Evolutionary conservation across 2,797 vertebrate genomes (phyloP).

Genomic region (Sitta carolinensis): DNA sequence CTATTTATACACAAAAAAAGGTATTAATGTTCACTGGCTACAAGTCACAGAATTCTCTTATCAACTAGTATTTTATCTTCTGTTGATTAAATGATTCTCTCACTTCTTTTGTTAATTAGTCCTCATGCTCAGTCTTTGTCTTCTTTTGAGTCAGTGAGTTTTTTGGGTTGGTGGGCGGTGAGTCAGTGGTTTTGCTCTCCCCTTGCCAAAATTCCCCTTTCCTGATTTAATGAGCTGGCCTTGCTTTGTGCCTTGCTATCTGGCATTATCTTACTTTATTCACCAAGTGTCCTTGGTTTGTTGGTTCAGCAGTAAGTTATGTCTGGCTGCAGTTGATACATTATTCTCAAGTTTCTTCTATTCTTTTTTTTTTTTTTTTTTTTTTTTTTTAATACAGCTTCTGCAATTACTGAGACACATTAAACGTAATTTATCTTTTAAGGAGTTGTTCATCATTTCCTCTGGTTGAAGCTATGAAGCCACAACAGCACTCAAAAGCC

Average conservation of each 20-base stretch:
- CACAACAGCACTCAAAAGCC: neutral
- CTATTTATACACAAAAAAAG: neutral
- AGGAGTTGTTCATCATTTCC: neutral
- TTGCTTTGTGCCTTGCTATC: neutral
- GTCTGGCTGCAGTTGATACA: neutral
- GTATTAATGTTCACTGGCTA: neutral
- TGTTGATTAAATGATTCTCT: neutral
- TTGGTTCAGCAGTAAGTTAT: neutral
- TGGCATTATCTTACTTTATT: neutral
- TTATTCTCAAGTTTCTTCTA: neutral
- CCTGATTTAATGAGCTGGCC: neutral
- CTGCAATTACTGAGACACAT: neutral
- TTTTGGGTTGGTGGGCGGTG: neutral
- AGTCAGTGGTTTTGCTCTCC: neutral
- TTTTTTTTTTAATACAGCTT: neutral
- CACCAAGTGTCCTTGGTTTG: neutral
- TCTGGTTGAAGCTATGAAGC: neutral
- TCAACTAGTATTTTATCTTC: neutral
- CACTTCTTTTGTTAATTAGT: neutral
- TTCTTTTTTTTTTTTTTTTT: neutral
- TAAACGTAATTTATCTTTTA: neutral
- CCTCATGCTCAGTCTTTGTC: neutral
- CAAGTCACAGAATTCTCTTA: neutral
- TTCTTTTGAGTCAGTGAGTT: neutral
- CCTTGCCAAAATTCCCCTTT: neutral